These are phyloP conservation scores for Tyrannus savana DNA, from an alignment of 2,113 vertebrate species.

Conservation along the genomic window DNA sequence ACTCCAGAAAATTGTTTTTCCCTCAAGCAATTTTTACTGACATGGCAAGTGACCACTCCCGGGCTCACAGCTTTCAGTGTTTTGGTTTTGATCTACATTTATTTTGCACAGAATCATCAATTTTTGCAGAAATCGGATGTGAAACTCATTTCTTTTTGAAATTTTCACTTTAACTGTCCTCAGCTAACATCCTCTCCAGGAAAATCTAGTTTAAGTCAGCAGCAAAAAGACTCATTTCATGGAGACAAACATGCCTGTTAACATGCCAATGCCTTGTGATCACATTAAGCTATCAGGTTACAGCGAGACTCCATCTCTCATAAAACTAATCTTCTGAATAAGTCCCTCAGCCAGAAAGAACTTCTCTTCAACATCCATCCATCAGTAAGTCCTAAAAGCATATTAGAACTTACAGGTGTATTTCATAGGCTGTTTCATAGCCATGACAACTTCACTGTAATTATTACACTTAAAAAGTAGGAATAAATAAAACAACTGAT, in stretches of 20 bases:
- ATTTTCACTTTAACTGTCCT: not conserved
- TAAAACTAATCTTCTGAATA: not conserved
- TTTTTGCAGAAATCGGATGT: not conserved
- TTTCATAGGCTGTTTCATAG: not conserved
- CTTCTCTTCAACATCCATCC: not conserved
- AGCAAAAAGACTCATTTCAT: not conserved
- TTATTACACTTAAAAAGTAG: not conserved
- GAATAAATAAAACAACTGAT: not conserved
- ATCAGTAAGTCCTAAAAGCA: not conserved
- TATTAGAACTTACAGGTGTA: not conserved
- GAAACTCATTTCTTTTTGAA: not conserved
- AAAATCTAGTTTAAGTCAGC: not conserved
- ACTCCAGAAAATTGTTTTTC: not conserved
- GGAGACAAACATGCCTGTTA: not conserved
- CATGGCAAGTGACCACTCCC: not conserved
- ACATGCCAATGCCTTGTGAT: not conserved
- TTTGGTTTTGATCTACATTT: not conserved
- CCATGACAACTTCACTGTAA: not conserved
- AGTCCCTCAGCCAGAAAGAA: not conserved
- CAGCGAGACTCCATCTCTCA: not conserved
- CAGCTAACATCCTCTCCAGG: not conserved
- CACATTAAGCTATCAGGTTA: not conserved
- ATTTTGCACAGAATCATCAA: not conserved
- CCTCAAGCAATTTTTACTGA: not conserved
- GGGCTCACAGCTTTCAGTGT: not conserved